These are phyloP conservation scores for Epinotia brunnichana DNA, from an alignment of 2,888 invertebrate species.

Conservation along the genomic window DNA sequence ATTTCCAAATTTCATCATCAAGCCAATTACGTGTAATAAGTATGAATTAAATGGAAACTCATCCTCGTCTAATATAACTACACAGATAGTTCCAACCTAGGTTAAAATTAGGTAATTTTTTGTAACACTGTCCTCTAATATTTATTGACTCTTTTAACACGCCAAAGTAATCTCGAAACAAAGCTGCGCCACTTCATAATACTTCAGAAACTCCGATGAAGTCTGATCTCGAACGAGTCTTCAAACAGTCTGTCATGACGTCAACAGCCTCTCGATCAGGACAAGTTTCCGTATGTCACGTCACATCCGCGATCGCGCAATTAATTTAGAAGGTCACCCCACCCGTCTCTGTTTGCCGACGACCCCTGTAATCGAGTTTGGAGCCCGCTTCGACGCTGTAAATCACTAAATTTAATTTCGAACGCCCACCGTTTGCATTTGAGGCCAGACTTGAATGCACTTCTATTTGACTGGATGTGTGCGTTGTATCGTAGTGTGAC, in stretches of 20 bases:
- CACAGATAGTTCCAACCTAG: no score
- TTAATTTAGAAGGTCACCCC: slow-evolving; percentile 64
- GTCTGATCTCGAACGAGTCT: slow-evolving; percentile 28
- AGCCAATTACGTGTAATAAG: background rate
- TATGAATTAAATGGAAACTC: no score
- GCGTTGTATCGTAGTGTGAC: background rate
- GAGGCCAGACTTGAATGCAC: slow-evolving; percentile 47
- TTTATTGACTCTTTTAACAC: background rate
- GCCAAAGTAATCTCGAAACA: background rate
- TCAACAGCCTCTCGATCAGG: slow-evolving; percentile 47
- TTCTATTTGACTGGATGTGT: slow-evolving; percentile 1
- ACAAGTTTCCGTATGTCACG: slow-evolving; percentile 49
- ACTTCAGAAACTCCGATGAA: slow-evolving; percentile 22
- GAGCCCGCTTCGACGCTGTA: slow-evolving; percentile 49
- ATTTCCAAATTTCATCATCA: background rate
- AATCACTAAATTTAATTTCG: slow-evolving; percentile 70
- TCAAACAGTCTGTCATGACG: slow-evolving; percentile 43
- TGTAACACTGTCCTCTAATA: background rate
- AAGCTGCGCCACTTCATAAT: slow-evolving; percentile 10
- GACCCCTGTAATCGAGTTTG: slow-evolving; percentile 62
- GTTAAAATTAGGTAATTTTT: background rate
- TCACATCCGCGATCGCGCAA: slow-evolving; percentile 60
- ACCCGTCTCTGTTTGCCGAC: slow-evolving; percentile 58
- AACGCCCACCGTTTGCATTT: slow-evolving; percentile 56
- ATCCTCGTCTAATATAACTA: no score